Conservation (phyloP, 1,140 invertebrate genomes). For the Vanessa tameamea region DNA sequence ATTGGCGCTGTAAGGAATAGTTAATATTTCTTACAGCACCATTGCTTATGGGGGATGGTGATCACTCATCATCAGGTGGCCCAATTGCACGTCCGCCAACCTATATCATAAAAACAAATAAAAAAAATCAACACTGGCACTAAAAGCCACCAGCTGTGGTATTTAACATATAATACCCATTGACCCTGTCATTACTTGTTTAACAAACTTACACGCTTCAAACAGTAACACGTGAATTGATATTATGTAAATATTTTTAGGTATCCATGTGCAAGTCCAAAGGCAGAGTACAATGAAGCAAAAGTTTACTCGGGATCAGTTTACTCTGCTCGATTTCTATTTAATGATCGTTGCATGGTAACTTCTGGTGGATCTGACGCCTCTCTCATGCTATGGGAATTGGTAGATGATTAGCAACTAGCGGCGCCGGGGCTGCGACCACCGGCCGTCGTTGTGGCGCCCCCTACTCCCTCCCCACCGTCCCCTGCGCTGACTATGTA, state of each 20-base stretch:
- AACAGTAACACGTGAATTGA: background rate
- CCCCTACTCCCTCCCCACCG: constrained; percentile 69
- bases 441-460: constrained; percentile 63
- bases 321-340: constrained; percentile 90
- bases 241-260: constrained; percentile 65
- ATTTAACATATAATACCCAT: no score
- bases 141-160: no score
- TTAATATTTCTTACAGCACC: no score
- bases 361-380: constrained; percentile 96
- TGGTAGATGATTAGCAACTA: constrained; percentile 87
- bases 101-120: no score
- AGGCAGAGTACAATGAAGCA: constrained; percentile 92
- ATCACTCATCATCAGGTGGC: no score
- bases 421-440: constrained; percentile 58
- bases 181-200: no score
- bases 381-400: constrained; percentile 95
- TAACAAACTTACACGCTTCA: no score
- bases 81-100: no score
- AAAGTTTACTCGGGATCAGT: constrained; percentile 94
- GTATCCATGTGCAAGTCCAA: constrained; percentile 90
- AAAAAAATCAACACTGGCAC: no score
- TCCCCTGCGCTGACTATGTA: constrained; percentile 43
- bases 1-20: no score
- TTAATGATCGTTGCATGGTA: constrained; percentile 92
- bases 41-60: no score